A percentile compares a stretch with the other conserved stretches of the same genome.
Conservation (phyloP, 2,113 vertebrate genomes). For the Leiothrix lutea region DNA sequence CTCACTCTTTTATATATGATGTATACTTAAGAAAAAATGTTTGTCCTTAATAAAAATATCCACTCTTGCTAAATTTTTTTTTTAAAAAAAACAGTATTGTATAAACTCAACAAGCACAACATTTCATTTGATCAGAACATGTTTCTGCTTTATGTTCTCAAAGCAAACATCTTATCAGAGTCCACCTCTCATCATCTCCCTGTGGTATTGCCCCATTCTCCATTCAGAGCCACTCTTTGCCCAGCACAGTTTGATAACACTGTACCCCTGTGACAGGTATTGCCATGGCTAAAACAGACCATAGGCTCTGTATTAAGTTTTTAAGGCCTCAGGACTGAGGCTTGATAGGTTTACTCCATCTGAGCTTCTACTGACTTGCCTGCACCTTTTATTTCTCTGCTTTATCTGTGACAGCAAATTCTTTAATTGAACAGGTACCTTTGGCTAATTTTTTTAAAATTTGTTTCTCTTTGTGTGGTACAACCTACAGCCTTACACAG, state of each 20-base stretch:
- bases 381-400: not conserved
- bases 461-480: not conserved
- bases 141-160: not conserved
- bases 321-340: not conserved
- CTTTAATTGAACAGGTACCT: not conserved
- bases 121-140: not conserved
- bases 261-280: not conserved
- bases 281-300: not conserved
- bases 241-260: not conserved
- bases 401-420: not conserved
- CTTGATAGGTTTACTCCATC: not conserved
- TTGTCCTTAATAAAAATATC: not conserved
- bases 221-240: not conserved
- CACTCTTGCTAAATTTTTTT: not conserved
- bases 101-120: not conserved
- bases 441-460: not conserved
- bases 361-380: not conserved
- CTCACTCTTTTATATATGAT: not conserved
- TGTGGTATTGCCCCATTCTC: not conserved
- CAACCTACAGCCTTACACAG: not conserved
- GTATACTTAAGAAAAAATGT: not conserved
- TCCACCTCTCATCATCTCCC: not conserved
- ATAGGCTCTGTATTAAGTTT: not conserved
- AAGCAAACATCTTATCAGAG: not conserved
- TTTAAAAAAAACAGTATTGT: not conserved